Conservation (phyloP, 2,113 vertebrate species). For the Mastomys coucha region DNA sequence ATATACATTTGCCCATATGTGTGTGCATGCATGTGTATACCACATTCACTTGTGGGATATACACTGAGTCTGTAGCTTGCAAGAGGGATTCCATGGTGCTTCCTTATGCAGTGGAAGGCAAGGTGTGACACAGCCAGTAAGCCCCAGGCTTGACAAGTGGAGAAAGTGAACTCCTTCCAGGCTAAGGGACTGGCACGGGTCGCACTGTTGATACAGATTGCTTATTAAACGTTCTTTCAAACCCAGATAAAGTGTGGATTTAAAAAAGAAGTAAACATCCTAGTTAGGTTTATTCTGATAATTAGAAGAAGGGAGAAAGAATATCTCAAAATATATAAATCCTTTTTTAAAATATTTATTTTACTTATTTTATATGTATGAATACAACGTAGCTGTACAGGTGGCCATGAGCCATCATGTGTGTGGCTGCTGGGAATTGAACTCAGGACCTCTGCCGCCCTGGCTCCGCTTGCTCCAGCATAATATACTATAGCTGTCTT, state of each 20-base stretch:
- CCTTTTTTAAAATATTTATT: too few species aligned
- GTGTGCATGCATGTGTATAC: neutral
- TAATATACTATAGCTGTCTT: too few species aligned
- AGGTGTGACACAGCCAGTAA: neutral
- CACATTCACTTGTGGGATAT: neutral
- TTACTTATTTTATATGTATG: too few species aligned
- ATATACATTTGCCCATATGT: neutral
- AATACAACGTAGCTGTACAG: too few species aligned
- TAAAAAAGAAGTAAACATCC: neutral
- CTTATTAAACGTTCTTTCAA: neutral
- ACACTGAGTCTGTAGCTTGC: neutral
- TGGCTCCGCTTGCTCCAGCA: too few species aligned
- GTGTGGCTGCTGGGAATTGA: too few species aligned
- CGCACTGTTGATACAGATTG: neutral
- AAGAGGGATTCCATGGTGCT: neutral
- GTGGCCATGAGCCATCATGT: too few species aligned
- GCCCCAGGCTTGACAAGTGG: neutral
- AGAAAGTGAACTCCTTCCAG: neutral
- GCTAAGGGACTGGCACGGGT: neutral
- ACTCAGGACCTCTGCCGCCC: too few species aligned
- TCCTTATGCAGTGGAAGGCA: neutral
- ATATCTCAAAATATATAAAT: slow-evolving; percentile 22
- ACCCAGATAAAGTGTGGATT: neutral
- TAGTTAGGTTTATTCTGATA: neutral
- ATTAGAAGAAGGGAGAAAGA: slow-evolving; percentile 1